Evolutionary conservation across 2,888 invertebrate genomes (phyloP), one percentile per base, ranked within the genome.

Genomic region (Pterobdella sp.): DNA sequence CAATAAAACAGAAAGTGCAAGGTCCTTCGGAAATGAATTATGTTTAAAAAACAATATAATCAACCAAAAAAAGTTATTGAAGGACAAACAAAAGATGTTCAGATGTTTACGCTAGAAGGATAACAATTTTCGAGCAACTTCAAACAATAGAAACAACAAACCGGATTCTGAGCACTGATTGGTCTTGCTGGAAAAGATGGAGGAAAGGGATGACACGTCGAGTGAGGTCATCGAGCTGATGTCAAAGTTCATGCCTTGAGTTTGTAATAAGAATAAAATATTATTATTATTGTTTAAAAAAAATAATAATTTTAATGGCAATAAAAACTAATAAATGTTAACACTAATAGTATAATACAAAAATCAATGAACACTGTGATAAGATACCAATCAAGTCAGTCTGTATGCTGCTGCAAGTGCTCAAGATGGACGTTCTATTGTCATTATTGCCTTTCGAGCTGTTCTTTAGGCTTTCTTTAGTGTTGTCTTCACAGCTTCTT

Each of bases 151-250:
- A n/a, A n/a, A n/a, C n/a, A 26, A 37, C 37, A 68, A 52, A 69
- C 69, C 69, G 26, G 69, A 69, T 31, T 69, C 69, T 42, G 69
- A 69, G 34, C 49, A 49, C 22, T 49, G 37, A 10, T 49, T 69
- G 32, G 35, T 32, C 35, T 52, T 69, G 32, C 31, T 42, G 34
- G 69, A 49, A n/a, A 69, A 69, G 18, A 69, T 52, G n/a, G 69
- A 69, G 18, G 69, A 69, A 32, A 69, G 69, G 0, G 94, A 92
- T 73, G 93, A 93, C 71, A 94, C 87, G 79, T 92, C 92, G 77
- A 91, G 91, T 72, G 89, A 90, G 14, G 86, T 87, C 68, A 88
- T 88, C 68, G 89, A 90, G 80, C 90, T 90, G 42, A 83, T 77
- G 68, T 85, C 84, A 77, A 85, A 81, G 78, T 83, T 83, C 82